These are phyloP conservation scores for Alcedo atthis DNA, from an alignment of 2,797 vertebrate genomes.

Conservation along the genomic window DNA sequence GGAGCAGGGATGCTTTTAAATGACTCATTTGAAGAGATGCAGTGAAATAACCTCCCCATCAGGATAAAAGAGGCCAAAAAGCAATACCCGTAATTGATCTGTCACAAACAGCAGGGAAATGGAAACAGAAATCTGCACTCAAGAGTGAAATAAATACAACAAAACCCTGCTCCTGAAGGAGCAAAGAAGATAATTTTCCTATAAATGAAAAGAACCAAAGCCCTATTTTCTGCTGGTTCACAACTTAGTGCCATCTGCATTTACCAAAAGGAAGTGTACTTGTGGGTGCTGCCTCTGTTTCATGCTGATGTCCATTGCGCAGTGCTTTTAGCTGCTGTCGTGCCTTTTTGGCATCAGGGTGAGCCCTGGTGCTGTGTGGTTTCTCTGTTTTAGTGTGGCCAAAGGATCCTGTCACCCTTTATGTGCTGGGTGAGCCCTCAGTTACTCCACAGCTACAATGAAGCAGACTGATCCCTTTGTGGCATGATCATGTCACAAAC, in stretches of 20 bases:
- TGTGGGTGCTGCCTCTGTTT: too few relatives aligned
- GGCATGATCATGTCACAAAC: neutral
- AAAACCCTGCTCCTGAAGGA: neutral
- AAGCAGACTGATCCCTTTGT: neutral
- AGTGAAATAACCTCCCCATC: slow-evolving; percentile 1
- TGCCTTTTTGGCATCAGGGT: too few relatives aligned
- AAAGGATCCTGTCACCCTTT: neutral
- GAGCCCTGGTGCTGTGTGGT: too few relatives aligned
- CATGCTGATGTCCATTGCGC: too few relatives aligned
- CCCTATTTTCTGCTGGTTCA: too few relatives aligned
- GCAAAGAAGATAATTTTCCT: too few relatives aligned
- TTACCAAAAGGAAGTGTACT: too few relatives aligned
- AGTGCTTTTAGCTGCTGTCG: too few relatives aligned
- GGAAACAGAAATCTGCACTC: neutral
- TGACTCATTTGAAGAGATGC: neutral
- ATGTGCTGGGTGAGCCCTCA: neutral
- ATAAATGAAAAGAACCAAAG: too few relatives aligned
- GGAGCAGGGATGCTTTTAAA: neutral
- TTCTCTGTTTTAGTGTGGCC: neutral
- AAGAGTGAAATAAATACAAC: neutral
- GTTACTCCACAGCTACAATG: neutral
- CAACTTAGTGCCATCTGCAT: too few relatives aligned
- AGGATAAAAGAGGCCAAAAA: neutral
- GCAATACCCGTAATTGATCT: neutral
- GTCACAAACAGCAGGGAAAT: neutral